These are phyloP conservation scores for Sinohyriopsis cumingii DNA, from an alignment of 2,888 invertebrate genomes.

Conservation along the genomic window DNA sequence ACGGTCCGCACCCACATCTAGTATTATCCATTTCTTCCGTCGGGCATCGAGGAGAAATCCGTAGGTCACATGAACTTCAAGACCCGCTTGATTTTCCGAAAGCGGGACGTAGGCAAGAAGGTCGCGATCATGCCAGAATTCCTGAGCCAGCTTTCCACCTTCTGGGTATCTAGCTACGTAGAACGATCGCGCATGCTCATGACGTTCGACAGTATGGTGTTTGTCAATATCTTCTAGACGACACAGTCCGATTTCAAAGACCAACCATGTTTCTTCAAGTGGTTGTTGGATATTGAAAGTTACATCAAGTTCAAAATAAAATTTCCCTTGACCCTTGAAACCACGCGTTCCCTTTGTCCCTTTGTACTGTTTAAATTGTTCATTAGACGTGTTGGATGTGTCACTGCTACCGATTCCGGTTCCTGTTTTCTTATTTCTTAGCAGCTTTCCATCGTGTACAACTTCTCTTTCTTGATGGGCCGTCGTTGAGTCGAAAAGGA, in stretches of 20 bases:
- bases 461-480: constrained; percentile 48
- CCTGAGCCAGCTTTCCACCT: constrained; percentile 44
- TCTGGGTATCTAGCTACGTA: constrained; percentile 52
- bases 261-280: constrained; percentile 49
- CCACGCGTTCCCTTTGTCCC: constrained; percentile 41
- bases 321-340: constrained; percentile 41
- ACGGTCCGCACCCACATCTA: constrained; percentile 42
- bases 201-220: constrained; percentile 50
- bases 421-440: constrained; percentile 45
- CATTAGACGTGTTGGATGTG: constrained; percentile 27
- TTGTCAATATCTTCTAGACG: constrained; percentile 46
- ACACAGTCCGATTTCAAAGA: constrained; percentile 47
- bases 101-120: constrained; percentile 36
- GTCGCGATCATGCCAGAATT: constrained; percentile 53
- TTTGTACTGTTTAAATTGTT: constrained; percentile 38
- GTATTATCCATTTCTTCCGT: constrained; percentile 42
- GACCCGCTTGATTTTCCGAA: constrained; percentile 41
- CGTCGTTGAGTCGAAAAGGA: constrained; percentile 37
- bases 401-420: constrained; percentile 14
- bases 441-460: constrained; percentile 33
- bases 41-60: constrained; percentile 42
- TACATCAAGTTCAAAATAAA: constrained; percentile 46
- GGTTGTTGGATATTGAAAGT: constrained; percentile 47
- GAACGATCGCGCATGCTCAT: constrained; percentile 46
- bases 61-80: constrained; percentile 42